Percentiles rank a stretch among this genome's conserved stretches.
Conservation (phyloP, 2,797 vertebrate genomes). For the Emydoidea blandingii region DNA sequence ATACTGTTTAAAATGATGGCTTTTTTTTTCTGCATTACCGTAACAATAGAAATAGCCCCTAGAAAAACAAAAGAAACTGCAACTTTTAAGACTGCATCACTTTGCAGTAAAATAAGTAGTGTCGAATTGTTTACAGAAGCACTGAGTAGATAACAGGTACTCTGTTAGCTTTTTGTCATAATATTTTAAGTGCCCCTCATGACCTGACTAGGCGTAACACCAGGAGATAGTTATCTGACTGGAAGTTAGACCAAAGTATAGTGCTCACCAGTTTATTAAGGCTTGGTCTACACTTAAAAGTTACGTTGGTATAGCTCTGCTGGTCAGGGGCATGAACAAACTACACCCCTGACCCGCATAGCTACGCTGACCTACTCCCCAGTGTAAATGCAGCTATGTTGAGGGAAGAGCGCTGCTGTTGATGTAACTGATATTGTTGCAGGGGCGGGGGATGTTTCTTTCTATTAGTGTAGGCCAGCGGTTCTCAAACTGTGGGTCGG, state of each 20-base stretch:
- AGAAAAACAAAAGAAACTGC: conserved; percentile 30
- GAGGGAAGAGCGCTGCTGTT: neutral
- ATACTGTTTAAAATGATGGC: conserved; percentile 22
- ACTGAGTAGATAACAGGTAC: neutral
- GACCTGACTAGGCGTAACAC: conserved; percentile 12
- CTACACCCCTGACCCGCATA: neutral
- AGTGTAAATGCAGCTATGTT: neutral
- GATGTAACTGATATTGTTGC: neutral
- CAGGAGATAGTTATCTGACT: conserved; percentile 38
- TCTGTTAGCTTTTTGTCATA: conserved; percentile 8
- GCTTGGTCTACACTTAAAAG: neutral
- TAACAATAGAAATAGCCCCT: conserved; percentile 28
- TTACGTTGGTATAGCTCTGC: no score
- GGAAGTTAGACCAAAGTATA: conserved; percentile 58
- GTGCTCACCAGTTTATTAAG: conserved; percentile 20
- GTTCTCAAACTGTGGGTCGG: no score
- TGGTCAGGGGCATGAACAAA: neutral
- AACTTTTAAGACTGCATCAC: conserved; percentile 2
- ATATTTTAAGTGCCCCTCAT: neutral
- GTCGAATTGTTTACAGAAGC: neutral
- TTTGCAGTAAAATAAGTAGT: neutral
- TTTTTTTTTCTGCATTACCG: neutral
- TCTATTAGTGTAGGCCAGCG: no score
- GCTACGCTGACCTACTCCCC: neutral
- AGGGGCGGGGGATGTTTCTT: no score